Evolutionary conservation across 2,797 vertebrate species (phyloP).

Genomic region (Rhinogobio ventralis): DNA sequence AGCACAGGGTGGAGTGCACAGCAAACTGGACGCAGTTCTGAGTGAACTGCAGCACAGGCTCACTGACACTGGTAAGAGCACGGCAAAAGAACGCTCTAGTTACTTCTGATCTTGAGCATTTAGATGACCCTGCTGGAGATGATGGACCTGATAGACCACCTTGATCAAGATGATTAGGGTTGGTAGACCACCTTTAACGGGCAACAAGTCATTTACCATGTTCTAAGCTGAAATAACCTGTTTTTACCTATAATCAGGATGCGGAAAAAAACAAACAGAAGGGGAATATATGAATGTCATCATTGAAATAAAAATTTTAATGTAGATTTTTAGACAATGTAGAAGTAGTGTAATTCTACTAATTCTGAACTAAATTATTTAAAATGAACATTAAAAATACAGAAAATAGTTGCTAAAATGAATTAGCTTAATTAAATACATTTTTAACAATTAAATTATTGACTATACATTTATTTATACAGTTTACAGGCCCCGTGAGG

Average conservation of each 20-base stretch:
- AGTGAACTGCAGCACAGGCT: conserved; percentile 76
- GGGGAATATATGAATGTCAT: neutral
- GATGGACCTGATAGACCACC: too few relatives aligned
- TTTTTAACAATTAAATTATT: neutral
- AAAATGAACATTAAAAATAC: neutral
- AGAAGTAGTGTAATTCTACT: neutral
- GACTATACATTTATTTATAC: neutral
- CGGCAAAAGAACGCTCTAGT: neutral
- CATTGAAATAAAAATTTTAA: neutral
- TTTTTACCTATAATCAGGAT: neutral
- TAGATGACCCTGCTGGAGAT: neutral
- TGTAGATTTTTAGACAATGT: neutral
- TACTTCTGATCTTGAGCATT: neutral
- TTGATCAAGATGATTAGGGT: neutral
- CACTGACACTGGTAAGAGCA: conserved; percentile 48
- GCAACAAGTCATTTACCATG: neutral
- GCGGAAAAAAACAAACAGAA: neutral
- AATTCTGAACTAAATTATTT: too few relatives aligned
- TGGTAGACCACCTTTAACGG: neutral
- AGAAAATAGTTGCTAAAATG: neutral
- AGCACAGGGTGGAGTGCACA: conserved; percentile 60
- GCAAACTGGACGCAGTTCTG: conserved; percentile 76
- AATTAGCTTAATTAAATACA: neutral
- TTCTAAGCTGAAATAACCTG: neutral
- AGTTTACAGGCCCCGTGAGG: neutral